phyloP scores from a whole-genome alignment of 2,113 vertebrate genomes.

The Falcunculus frontatus region DNA sequence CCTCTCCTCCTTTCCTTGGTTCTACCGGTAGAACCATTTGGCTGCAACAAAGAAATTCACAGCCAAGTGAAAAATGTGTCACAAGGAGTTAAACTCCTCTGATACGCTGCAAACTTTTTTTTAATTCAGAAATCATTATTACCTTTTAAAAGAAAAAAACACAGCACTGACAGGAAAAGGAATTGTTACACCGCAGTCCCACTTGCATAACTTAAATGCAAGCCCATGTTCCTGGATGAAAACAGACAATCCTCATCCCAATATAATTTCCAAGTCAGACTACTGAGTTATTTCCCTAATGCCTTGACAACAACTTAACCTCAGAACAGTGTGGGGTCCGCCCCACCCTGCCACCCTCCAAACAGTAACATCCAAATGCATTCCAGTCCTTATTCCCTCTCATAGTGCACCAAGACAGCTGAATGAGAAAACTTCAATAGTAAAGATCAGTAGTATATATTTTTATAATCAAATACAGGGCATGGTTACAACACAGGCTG shows the following conservation, averaged over 20 bases:
- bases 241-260: neutral
- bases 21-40: neutral
- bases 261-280: neutral
- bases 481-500: neutral
- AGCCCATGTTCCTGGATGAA: accelerated
- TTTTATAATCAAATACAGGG: neutral
- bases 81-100: neutral
- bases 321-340: neutral
- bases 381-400: neutral
- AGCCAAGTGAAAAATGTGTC: neutral
- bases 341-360: accelerated
- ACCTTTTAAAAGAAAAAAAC: neutral
- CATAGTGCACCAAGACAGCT: neutral
- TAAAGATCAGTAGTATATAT: neutral
- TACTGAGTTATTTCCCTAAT: neutral
- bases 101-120: neutral
- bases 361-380: neutral
- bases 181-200: neutral
- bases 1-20: neutral
- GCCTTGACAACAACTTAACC: neutral
- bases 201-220: neutral
- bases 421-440: neutral
- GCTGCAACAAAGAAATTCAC: neutral
- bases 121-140: neutral
- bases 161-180: neutral